These are phyloP conservation scores for Lichenostomus cassidix DNA, from an alignment of 2,113 vertebrate genomes.

Conservation along the genomic window DNA sequence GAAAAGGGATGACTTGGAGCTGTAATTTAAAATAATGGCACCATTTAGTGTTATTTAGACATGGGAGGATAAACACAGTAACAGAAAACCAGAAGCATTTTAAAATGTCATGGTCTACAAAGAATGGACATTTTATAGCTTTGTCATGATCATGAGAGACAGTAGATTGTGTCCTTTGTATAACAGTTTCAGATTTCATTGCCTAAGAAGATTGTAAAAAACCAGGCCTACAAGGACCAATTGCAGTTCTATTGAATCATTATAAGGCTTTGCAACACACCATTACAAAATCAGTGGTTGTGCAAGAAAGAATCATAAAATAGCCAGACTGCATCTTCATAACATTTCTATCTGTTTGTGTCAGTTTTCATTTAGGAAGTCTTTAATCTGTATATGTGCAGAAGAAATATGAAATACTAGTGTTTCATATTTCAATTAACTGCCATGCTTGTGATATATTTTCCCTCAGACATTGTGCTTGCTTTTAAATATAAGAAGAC, in stretches of 20 bases:
- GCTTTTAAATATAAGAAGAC: not conserved
- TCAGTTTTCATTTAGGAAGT: not conserved
- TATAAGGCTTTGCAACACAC: not conserved
- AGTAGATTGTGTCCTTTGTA: not conserved
- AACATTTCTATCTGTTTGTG: not conserved
- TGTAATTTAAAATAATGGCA: not conserved
- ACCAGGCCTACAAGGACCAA: not conserved
- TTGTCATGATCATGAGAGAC: not conserved
- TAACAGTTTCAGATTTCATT: not conserved
- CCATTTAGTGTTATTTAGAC: not conserved
- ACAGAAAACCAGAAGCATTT: constrained; percentile 9
- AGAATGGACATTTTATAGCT: not conserved
- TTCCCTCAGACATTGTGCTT: not conserved
- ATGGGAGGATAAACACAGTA: not conserved
- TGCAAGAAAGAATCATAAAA: constrained; percentile 24
- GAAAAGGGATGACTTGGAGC: not conserved
- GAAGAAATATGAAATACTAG: not conserved
- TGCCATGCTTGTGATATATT: not conserved
- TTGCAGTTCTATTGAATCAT: not conserved
- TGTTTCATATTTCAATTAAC: not conserved
- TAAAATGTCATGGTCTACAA: not conserved
- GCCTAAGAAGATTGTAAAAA: not conserved
- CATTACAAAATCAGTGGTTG: constrained; percentile 6
- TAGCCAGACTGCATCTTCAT: not conserved
- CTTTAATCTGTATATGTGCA: not conserved